Base-by-base conservation (phyloP, 2,113 vertebrate genomes). In the Gavia stellata region DNA sequence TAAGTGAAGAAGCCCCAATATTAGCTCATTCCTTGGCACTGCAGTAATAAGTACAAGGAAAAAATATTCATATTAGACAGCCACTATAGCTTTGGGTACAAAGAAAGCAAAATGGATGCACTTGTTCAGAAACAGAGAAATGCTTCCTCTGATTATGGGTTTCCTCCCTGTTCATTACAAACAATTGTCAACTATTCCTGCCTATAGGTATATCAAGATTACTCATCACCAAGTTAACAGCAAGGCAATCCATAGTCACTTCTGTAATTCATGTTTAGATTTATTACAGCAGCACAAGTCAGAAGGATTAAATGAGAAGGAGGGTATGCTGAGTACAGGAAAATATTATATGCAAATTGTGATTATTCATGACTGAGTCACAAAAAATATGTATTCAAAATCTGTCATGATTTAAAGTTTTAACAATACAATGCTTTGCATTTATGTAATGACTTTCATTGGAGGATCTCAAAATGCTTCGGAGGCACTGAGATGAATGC, bases 371-470 rank as follows among this genome's bases (percentile, higher is more conserved):
- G 88, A 94, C 90, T 89, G 92, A 93, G 61, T 92, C 87, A 95
- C 65, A 53, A 96, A 91, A 96, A 91, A 36, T 21, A 80, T 15
- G 23, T 62, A 82, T 91, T 93, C 56, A 96, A 95, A 85, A 86
- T 91, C 92, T 95, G 74, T 74, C 88, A 88, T 95, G 40, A 93
- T 94, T 92, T 94, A 94, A 94, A 86, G 49, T 90, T 94, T 91
- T 92, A 91, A 94, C 53, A 83, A 90, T 92, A 86, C 80, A 83
- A 70, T 52, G 47, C 34, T 95, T 79, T 95, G 70, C 73, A 73
- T 94, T 96, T 96, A 82, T 88, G 72, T 89, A 96, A 97, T 84
- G 52, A 36, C 72, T 95, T 90, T 72, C 82, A 92, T 68, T 5
- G 17, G 47, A 94, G 75, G 26, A 88, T 81, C 91, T 89, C 23